Evolutionary conservation across 2,113 vertebrate genomes (phyloP).

Genomic region (Seriola aureovittata): DNA sequence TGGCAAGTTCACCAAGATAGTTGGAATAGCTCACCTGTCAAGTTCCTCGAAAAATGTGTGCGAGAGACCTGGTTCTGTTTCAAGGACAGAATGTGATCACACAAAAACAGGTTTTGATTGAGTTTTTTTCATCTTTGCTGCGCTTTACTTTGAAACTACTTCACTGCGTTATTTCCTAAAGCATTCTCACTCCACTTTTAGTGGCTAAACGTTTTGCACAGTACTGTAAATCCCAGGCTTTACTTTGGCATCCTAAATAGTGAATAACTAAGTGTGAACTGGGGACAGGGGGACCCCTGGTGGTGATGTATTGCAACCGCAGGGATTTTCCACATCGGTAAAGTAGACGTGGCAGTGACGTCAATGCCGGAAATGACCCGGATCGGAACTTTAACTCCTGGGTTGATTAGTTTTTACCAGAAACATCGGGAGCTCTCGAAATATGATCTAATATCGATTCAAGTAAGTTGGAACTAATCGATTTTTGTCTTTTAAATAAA

Average conservation of each 20-base stretch:
- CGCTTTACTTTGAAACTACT: too few species aligned
- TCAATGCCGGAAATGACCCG: conserved; percentile 82
- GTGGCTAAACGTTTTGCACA: too few species aligned
- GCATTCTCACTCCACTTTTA: too few species aligned
- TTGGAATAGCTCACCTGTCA: too few species aligned
- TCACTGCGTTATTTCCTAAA: too few species aligned
- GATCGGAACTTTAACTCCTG: conserved; percentile 81
- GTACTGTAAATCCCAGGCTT: neutral
- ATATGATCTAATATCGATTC: conserved; percentile 46
- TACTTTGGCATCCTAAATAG: neutral
- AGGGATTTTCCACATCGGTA: conserved; percentile 13
- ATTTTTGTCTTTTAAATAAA: neutral
- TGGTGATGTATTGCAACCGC: neutral
- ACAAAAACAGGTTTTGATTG: too few species aligned
- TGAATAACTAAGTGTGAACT: neutral
- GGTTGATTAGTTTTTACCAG: conserved; percentile 46
- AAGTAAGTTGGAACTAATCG: conserved; percentile 45
- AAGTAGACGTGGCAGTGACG: conserved; percentile 87
- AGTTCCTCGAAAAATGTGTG: too few species aligned
- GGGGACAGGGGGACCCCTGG: conserved; percentile 47
- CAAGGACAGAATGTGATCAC: neutral
- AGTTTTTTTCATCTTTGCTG: neutral
- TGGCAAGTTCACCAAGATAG: neutral
- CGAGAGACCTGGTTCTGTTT: too few species aligned
- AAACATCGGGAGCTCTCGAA: conserved; percentile 54